These are phyloP conservation scores for Leptinotarsa juncta DNA, from an alignment of 2,888 invertebrate genomes.

Conservation along the genomic window DNA sequence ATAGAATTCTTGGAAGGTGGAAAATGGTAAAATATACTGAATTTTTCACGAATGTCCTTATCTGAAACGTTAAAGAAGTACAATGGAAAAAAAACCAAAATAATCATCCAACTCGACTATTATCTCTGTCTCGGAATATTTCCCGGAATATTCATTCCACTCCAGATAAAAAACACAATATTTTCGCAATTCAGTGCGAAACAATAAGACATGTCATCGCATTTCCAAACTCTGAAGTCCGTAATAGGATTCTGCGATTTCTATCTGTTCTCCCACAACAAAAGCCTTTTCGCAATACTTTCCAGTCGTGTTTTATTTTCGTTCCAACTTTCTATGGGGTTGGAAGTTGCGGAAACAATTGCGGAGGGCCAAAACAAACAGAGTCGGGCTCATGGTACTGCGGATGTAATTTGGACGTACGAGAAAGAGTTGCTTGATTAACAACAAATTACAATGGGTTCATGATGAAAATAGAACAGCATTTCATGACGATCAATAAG, in stretches of 20 bases:
- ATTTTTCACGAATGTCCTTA: conserved; percentile 7
- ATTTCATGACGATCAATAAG: no score
- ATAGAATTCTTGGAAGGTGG: no score
- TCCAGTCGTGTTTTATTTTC: conserved; percentile 40
- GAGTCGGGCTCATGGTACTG: conserved; percentile 36
- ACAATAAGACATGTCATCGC: conserved; percentile 41
- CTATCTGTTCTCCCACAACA: conserved; percentile 42
- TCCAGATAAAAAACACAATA: conserved; percentile 28
- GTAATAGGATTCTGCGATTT: conserved; percentile 42
- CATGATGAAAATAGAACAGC: background rate
- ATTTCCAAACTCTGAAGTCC: conserved; percentile 38
- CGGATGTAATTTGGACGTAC: conserved; percentile 21
- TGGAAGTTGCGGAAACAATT: conserved; percentile 56
- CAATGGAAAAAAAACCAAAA: background rate
- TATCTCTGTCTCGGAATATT: conserved; percentile 8
- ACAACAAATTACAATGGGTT: background rate
- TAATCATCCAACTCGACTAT: conserved; percentile 20
- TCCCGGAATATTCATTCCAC: conserved; percentile 18
- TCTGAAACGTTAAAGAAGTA: conserved; percentile 1
- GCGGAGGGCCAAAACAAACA: conserved; percentile 51
- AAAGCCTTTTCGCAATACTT: conserved; percentile 43
- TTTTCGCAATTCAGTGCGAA: conserved; percentile 35
- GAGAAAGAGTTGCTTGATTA: background rate
- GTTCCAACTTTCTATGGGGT: conserved; percentile 42
- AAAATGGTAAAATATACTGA: no score